These are phyloP conservation scores for Mesoclemmys tuberculata DNA, from an alignment of 2,113 vertebrate genomes.

Conservation along the genomic window DNA sequence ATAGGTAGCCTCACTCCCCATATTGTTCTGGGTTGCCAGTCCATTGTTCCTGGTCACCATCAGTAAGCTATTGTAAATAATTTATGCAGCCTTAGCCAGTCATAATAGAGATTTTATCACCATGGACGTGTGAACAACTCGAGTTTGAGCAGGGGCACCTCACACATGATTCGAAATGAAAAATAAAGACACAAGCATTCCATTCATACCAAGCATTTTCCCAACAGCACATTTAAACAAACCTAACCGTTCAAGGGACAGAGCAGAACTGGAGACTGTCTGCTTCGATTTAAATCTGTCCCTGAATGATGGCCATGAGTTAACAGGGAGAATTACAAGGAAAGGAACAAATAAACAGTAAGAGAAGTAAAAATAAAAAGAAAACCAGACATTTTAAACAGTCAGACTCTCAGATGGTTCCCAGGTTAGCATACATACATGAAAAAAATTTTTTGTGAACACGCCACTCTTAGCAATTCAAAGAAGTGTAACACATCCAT, in stretches of 20 bases:
- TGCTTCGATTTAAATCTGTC: slow-evolving; percentile 64
- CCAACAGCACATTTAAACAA: slow-evolving; percentile 60
- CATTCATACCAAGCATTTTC: slow-evolving; percentile 63
- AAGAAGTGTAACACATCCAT: background rate
- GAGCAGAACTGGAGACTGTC: slow-evolving; percentile 67
- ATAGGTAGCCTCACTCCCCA: background rate
- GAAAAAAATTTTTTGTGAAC: background rate
- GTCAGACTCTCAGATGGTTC: slow-evolving; percentile 12
- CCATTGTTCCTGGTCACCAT: slow-evolving; percentile 28
- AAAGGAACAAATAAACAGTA: slow-evolving; percentile 74
- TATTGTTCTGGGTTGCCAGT: background rate
- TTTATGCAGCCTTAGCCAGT: background rate
- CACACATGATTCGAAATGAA: background rate
- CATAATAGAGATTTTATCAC: background rate
- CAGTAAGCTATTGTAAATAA: slow-evolving; percentile 21
- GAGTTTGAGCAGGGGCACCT: background rate
- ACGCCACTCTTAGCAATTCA: background rate
- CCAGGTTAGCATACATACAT: slow-evolving; percentile 36
- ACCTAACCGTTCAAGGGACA: slow-evolving; percentile 36
- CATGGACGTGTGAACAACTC: background rate
- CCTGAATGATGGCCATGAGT: slow-evolving; percentile 64
- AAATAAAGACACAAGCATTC: slow-evolving; percentile 72
- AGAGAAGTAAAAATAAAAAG: slow-evolving; percentile 39
- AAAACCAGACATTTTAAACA: slow-evolving; percentile 69
- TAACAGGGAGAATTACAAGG: slow-evolving; percentile 56